Evolutionary conservation across 2,113 vertebrate genomes (phyloP), one percentile per base, ranked within the genome.

Genomic region (Labeo rohita): DNA sequence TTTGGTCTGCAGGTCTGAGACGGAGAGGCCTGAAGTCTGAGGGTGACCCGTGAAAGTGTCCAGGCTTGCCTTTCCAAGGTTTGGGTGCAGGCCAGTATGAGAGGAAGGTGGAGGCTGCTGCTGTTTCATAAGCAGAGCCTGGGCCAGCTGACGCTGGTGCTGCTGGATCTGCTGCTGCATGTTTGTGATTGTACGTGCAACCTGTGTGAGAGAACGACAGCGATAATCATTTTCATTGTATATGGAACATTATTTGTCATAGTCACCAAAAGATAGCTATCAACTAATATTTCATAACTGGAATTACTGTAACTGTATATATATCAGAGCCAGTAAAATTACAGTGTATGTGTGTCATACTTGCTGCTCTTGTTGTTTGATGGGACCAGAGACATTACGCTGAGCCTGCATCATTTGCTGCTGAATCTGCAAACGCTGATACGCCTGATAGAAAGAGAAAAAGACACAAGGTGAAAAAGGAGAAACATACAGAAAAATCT

Each of bases 371-470:
- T 99, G 98, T 94, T 99, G 98, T 95, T 98, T 97, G 95, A 99
- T 97, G 94, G 98, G 97, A 94, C 98, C 98, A 90, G 98, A 99
- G 94, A 98, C 97, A 78, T 97, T 98, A 91, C 98, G 98, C 94
- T 99, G 98, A 95, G 98, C 97, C 96, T 99, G 98, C 96, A 99
- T 95, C 98, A 99, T 98, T 96, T 99, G 98, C 95, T 99, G 98
- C 96, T 99, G 98, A 96, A 99, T 98, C 94, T 99, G 98, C 98
- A 99, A 99, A 99, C 98, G 98, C 96, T 99, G 98, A 96, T 99
- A 99, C 0, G 98, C 97, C 98, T 99, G 87, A 59, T 0, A 56
- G 65, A 49, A 75, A 49, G 28, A 43, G 23, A 66, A 66, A n/a
- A 28, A 61, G n/a, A 45, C 6, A 66, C 15, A 65, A 54, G 45